Base-by-base conservation (phyloP, 35 echinoderm and acorn worm species). In the Anneissia japonica region DNA sequence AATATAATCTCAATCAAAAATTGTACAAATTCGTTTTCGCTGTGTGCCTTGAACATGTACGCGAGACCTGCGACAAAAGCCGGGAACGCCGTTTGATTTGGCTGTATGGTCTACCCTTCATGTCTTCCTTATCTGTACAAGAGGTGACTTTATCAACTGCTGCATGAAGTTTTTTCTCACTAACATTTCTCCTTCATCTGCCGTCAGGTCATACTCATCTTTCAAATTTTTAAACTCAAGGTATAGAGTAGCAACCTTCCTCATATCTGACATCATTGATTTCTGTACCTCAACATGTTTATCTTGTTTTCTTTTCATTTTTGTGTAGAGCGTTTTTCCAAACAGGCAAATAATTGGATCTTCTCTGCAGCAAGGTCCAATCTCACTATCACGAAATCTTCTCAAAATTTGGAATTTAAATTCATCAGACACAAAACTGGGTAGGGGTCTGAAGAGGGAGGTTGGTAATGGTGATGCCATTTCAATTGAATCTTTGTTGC, bases 271-370 rank as follows among this genome's bases (percentile, higher is more conserved):
- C 79, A 39, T 81, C 3, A 81, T 37, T 14, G 79, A 80, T 43
- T 64, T 87, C n/a, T 79, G 39, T 23, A 82, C 46, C 82, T 89
- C 87, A 10, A 33, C 32, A 23, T 73, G 64, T 35, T 88, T 88
- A 34, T 73, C 78, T 36, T 17, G n/a, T 77, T 88, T 88, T 33
- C 35, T 81, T 73, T 35, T 82, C 31, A 26, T 46, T 13, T 81
- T 88, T 30, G 64, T 33, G 77, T 46, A 88, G 9, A 88, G 35
- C 39, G 41, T 73, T 79, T 81, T 17, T n/a, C 87, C 87, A 36
- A 88, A 64, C 37, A 36, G 4, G 0, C 36, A 4, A 11, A 86
- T 31, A 9, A 79, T 73, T 28, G 74, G 85, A 37, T 87, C 85
- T 32, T 9, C 80, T 32, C 43, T 75, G 34, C 36, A 45, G 13